These are phyloP conservation scores for Trididemnum nubilum DNA, from an alignment of 23 tunicate species.

Conservation along the genomic window DNA sequence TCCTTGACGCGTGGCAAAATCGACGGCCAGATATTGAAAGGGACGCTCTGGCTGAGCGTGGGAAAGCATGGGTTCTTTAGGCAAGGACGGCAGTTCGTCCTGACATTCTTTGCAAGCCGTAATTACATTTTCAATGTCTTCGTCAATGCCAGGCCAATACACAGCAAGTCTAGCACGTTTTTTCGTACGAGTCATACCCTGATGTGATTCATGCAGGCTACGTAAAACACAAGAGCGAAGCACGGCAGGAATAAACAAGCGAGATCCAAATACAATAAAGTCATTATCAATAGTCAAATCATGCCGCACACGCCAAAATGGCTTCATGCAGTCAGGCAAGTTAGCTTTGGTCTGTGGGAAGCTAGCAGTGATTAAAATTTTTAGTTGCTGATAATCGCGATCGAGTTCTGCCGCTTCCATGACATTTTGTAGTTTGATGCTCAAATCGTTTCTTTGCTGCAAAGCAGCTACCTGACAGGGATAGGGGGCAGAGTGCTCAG, in stretches of 20 bases:
- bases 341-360: conserved; percentile 7
- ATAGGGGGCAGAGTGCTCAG: too few relatives aligned
- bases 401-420: neutral
- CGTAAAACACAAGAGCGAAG: neutral
- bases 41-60: neutral
- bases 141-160: neutral
- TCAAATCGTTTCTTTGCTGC: neutral
- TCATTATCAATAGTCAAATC: conserved; percentile 7
- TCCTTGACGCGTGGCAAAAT: neutral
- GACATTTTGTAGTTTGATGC: neutral
- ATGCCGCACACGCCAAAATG: conserved; percentile 7
- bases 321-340: neutral
- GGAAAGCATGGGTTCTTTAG: conserved; percentile 8
- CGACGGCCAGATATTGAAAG: conserved; percentile 15
- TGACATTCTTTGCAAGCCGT: conserved; percentile 1
- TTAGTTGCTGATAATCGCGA: neutral
- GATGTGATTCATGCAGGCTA: conserved; percentile 6
- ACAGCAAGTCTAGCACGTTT: conserved; percentile 19
- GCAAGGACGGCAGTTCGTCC: too few relatives aligned
- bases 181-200: too few relatives aligned
- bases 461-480: neutral
- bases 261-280: neutral
- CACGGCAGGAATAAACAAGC: neutral
- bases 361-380: neutral
- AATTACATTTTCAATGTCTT: conserved; percentile 9